Evolutionary conservation across 2,113 vertebrate species (phyloP).

Genomic region (Actenoides lindsayi): DNA sequence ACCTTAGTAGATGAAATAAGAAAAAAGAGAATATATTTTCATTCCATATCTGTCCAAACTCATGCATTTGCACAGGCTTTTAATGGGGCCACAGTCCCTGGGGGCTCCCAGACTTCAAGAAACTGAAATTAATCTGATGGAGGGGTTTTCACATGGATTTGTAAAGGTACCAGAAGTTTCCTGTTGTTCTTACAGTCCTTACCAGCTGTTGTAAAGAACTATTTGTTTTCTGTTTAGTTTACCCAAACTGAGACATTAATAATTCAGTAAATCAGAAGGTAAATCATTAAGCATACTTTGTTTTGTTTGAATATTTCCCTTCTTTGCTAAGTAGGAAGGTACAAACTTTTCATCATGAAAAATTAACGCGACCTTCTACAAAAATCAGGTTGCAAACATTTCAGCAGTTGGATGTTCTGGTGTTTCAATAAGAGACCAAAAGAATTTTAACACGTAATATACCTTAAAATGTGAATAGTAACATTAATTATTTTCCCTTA

Average conservation of each 20-base stretch:
- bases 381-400: conserved; percentile 8
- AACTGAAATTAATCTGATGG: not conserved
- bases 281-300: not conserved
- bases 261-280: not conserved
- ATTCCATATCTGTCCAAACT: not conserved
- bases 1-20: not conserved
- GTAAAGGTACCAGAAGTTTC: not conserved
- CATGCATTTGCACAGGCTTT: not conserved
- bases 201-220: not conserved
- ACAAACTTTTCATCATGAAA: conserved; percentile 12
- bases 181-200: not conserved
- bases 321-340: conserved; percentile 8
- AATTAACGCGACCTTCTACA: conserved; percentile 53
- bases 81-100: not conserved
- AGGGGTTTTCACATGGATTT: not conserved
- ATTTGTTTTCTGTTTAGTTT: not conserved
- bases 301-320: not conserved
- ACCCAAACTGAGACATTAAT: not conserved
- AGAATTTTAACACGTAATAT: not conserved
- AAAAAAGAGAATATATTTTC: not conserved
- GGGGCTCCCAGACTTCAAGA: not conserved
- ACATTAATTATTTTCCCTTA: not conserved
- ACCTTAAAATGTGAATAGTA: not conserved
- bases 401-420: not conserved
- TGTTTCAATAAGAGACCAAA: conserved; percentile 20